Evolutionary conservation across 2,113 vertebrate species (phyloP).

Genomic region (Lucifuga dentata): DNA sequence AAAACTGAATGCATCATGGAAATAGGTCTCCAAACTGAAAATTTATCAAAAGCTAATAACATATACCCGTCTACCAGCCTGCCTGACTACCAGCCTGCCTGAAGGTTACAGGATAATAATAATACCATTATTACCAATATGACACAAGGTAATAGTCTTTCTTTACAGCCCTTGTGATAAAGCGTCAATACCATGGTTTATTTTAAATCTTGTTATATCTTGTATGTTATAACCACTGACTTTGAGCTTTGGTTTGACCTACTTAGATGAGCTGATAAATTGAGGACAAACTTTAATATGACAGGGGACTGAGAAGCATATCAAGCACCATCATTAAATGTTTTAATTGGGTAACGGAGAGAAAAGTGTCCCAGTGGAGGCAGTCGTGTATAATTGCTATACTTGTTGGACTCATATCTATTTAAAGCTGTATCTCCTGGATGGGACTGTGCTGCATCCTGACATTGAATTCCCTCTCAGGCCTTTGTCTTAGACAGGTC

Average conservation of each 20-base stretch:
- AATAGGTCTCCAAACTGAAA: too few relatives aligned
- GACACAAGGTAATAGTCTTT: too few relatives aligned
- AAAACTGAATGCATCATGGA: too few relatives aligned
- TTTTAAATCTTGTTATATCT: constrained; percentile 18
- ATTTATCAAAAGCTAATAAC: too few relatives aligned
- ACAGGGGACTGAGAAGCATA: constrained; percentile 81
- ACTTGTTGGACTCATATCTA: constrained; percentile 58
- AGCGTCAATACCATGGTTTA: neutral
- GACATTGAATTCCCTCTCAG: constrained; percentile 75
- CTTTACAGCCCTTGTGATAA: too few relatives aligned
- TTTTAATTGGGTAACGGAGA: constrained; percentile 83
- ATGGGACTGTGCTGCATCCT: constrained; percentile 53
- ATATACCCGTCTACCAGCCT: too few relatives aligned
- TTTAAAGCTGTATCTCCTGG: constrained; percentile 62
- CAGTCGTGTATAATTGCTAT: constrained; percentile 70
- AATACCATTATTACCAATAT: too few relatives aligned
- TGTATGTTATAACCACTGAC: constrained; percentile 59
- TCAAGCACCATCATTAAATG: constrained; percentile 84
- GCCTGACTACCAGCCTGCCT: too few relatives aligned
- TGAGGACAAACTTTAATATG: constrained; percentile 80
- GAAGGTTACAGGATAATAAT: too few relatives aligned
- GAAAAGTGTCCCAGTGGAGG: constrained; percentile 67
- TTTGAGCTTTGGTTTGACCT: constrained; percentile 75
- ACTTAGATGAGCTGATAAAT: constrained; percentile 74
- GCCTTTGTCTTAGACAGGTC: constrained; percentile 76